Evolutionary conservation across 2,797 vertebrate species (phyloP).

Genomic region (Ptychobarbus kaznakovi): DNA sequence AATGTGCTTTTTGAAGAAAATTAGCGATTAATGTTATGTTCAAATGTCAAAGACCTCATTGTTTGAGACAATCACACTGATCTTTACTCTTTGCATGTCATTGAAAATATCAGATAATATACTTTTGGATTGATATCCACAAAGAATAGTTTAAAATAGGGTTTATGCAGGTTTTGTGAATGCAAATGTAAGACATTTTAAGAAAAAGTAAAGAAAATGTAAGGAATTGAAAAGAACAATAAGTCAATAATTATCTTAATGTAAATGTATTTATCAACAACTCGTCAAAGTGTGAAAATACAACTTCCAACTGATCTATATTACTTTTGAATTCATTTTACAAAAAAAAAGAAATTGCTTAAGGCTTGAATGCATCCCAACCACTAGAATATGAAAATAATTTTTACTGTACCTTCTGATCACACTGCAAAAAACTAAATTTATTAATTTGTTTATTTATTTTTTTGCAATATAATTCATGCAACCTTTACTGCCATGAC

Average conservation of each 20-base stretch:
- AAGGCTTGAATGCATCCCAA: neutral
- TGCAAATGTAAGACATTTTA: neutral
- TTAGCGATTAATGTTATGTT: slow-evolving; percentile 50
- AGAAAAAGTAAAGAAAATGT: neutral
- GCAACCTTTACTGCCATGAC: neutral
- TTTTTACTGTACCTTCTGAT: neutral
- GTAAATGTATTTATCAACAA: neutral
- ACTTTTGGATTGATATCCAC: slow-evolving; percentile 25
- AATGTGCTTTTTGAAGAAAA: slow-evolving; percentile 43
- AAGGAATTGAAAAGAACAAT: neutral
- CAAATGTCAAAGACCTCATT: slow-evolving; percentile 49
- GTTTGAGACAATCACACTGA: slow-evolving; percentile 48
- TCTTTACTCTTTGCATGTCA: slow-evolving; percentile 48
- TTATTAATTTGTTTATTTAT: neutral
- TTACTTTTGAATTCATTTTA: neutral
- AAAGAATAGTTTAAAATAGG: slow-evolving; percentile 15
- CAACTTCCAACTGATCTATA: neutral
- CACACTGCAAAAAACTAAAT: neutral
- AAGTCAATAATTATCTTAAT: neutral
- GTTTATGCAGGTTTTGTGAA: neutral
- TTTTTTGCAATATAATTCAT: neutral
- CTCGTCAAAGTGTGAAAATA: neutral
- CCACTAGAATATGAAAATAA: neutral
- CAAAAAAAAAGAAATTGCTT: neutral
- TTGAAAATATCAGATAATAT: slow-evolving; percentile 42